These are phyloP conservation scores for Tenthredo notha DNA, from an alignment of 2,888 invertebrate species.

Conservation along the genomic window DNA sequence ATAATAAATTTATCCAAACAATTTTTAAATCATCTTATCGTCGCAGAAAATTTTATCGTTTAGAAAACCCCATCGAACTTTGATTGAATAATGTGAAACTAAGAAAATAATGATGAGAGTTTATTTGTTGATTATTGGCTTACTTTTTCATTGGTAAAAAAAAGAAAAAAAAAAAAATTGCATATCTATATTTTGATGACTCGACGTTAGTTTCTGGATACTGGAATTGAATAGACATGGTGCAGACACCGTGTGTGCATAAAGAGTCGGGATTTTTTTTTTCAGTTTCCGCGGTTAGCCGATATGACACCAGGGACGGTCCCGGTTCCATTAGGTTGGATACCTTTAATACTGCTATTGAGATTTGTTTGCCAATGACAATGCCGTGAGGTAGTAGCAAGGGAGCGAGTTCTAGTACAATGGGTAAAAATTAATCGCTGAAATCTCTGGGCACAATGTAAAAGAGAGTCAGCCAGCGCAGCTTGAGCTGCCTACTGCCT, in stretches of 20 bases:
- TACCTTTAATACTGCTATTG: conserved; percentile 77
- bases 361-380: conserved; percentile 77
- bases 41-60: background rate
- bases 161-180: background rate
- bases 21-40: background rate
- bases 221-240: conserved; percentile 20
- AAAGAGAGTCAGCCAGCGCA: conserved; percentile 43
- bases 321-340: conserved; percentile 59
- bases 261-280: background rate
- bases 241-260: conserved; percentile 43
- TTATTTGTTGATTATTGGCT: background rate
- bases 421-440: conserved; percentile 77
- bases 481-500: conserved; percentile 37
- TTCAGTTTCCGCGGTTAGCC: conserved; percentile 22
- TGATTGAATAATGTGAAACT: background rate
- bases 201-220: too few species aligned
- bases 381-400: conserved; percentile 68
- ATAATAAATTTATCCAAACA: background rate
- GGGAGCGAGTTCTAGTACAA: conserved; percentile 66
- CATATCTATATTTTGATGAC: conserved; percentile 4
- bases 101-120: background rate
- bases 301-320: conserved; percentile 41
- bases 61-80: background rate
- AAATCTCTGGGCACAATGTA: conserved; percentile 67
- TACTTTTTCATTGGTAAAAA: background rate